Evolutionary conservation across 1,140 invertebrate species (phyloP).

Genomic region (Drosophila ambigua): DNA sequence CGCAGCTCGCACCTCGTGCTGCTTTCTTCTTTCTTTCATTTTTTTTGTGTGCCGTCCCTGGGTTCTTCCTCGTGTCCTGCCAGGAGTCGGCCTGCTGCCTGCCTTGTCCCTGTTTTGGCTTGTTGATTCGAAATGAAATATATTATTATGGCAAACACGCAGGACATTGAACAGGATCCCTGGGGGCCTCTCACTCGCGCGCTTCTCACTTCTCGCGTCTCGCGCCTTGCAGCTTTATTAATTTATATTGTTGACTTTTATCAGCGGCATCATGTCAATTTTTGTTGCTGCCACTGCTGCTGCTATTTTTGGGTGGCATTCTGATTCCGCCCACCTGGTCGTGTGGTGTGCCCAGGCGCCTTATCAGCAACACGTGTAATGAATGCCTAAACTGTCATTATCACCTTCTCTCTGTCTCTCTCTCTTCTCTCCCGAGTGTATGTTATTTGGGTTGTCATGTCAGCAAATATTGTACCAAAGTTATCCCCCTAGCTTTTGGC

Average conservation of each 20-base stretch:
- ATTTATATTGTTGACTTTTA: slow-evolving; percentile 83
- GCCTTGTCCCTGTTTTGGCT: slow-evolving; percentile 44
- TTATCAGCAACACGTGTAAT: slow-evolving; percentile 83
- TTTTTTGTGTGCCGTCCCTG: slow-evolving; percentile 9
- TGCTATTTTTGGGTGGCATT: slow-evolving; percentile 5
- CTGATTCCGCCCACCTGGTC: neutral
- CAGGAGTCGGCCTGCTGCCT: neutral
- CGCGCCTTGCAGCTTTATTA: slow-evolving; percentile 77
- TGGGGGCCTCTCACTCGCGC: slow-evolving; percentile 28
- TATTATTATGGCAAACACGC: slow-evolving; percentile 79
- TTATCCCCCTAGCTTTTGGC: slow-evolving; percentile 40
- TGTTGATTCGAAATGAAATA: slow-evolving; percentile 79
- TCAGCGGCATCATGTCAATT: slow-evolving; percentile 70
- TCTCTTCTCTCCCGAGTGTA: slow-evolving; percentile 26
- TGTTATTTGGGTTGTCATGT: slow-evolving; percentile 78
- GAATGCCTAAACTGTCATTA: slow-evolving; percentile 83
- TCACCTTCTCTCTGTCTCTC: slow-evolving; percentile 62
- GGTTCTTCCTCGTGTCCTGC: no score
- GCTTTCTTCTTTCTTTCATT: neutral
- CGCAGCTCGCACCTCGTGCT: neutral
- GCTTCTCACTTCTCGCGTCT: slow-evolving; percentile 14
- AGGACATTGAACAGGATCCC: slow-evolving; percentile 63
- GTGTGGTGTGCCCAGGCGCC: slow-evolving; percentile 17
- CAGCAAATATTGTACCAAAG: slow-evolving; percentile 78
- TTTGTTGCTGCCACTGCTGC: slow-evolving; percentile 20